phyloP scores from a whole-genome alignment of 53 echinoderm and acorn worm species.

The Echinarachnius parma region DNA sequence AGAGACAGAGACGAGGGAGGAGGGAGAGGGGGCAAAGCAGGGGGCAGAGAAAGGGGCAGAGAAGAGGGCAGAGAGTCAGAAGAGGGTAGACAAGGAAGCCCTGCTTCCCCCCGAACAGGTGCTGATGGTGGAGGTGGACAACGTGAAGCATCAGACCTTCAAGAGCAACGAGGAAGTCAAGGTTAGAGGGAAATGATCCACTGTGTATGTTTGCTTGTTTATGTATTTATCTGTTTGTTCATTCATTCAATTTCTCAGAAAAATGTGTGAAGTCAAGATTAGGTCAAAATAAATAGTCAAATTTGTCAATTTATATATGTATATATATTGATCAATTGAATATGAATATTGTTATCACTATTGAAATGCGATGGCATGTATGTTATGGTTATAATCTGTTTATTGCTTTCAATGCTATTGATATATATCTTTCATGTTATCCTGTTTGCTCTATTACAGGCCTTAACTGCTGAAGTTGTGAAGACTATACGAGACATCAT shows the following conservation, averaged over 20 bases:
- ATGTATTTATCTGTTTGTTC: background rate
- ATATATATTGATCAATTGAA: no score
- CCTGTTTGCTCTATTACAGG: constrained; percentile 56
- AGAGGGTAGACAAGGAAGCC: background rate
- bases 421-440: no score
- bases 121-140: constrained; percentile 93
- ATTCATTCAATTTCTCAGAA: no score
- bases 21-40: background rate
- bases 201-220: background rate
- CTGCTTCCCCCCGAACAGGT: constrained; percentile 40
- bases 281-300: no score
- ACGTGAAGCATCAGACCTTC: constrained; percentile 74
- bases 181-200: constrained; percentile 38
- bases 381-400: no score
- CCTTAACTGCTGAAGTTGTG: constrained; percentile 95
- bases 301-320: no score
- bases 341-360: no score
- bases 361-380: no score
- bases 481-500: constrained; percentile 98
- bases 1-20: background rate
- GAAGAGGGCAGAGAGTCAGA: background rate
- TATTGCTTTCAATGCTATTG: no score
- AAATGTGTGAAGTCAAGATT: no score
- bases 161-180: constrained; percentile 89
- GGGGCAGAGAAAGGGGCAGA: background rate